Percentiles rank a stretch among this genome's conserved stretches.
Evolutionary conservation across 2,888 invertebrate genomes (phyloP).

Genomic region (Sinodicranocentrus sp.): DNA sequence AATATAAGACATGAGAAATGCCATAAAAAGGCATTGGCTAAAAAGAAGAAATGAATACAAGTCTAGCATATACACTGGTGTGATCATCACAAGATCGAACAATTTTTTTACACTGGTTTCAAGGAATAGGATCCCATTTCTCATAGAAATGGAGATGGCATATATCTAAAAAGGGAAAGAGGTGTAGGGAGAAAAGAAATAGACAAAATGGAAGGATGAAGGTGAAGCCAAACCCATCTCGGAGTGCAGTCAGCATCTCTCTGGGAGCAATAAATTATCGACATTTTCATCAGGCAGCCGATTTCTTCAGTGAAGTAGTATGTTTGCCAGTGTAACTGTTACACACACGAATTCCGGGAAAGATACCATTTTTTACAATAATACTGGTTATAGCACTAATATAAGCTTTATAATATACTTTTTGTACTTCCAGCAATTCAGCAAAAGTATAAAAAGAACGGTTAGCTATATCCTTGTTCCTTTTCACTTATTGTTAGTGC

Average conservation of each 20-base stretch:
- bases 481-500: slow-evolving; percentile 5
- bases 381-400: not conserved
- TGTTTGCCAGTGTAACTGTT: slow-evolving; percentile 17
- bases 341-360: not conserved
- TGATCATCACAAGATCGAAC: too few relatives aligned
- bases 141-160: too few relatives aligned
- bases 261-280: slow-evolving; percentile 65
- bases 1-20: not conserved
- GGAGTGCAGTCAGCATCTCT: slow-evolving; percentile 28
- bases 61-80: too few relatives aligned
- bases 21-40: not conserved
- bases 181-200: not conserved
- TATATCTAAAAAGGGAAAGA: not conserved
- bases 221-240: slow-evolving; percentile 42
- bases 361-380: not conserved
- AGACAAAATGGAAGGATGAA: slow-evolving; percentile 9
- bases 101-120: too few relatives aligned
- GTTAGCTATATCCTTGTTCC: not conserved
- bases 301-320: slow-evolving; percentile 6
- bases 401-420: not conserved
- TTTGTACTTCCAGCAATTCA: slow-evolving; percentile 9
- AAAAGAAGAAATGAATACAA: slow-evolving; percentile 5
- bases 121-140: too few relatives aligned
- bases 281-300: slow-evolving; percentile 49
- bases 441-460: slow-evolving; percentile 4